Base-by-base conservation (phyloP, 2,888 invertebrate genomes). In the Molorchus minor region DNA sequence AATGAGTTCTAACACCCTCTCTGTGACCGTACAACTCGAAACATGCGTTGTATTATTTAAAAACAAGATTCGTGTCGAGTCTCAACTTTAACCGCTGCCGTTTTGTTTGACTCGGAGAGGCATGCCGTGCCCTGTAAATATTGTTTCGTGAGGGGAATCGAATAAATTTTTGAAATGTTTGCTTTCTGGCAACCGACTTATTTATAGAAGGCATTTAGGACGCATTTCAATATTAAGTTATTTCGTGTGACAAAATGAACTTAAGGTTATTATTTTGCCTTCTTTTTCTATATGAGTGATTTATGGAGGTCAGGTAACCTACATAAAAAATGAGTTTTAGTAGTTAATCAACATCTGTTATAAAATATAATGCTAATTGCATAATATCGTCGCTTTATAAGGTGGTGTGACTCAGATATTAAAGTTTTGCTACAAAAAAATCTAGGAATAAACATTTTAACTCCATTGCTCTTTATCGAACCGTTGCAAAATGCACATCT, bases 121-220 rank as follows among this genome's bases (percentile, higher is more conserved):
- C 53, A 40, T 40, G 58, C 29, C 46, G 41, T 40, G 38, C 36
- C 29, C 38, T 29, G 51, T 57, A 57, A 57, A 53, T 60, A 51
- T n/a, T 7, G 52, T 53, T 40, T 56, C 56, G 56, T 45, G 38
- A 30, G 52, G 40, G 44, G 53, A 56, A 54, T 54, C 53, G 53
- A 56, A 43, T 56, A 44, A 36, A 53, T 61, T 49, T 53, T 43
- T 17, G 21, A 47, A 53, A 53, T 52, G 56, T 60, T 58, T 52
- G 30, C 52, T 19, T 20, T 5, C 29, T 17, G 16, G 41, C 29
- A 17, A 41, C 30, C 13, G 30, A 21, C 29, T 36, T 52, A 25
- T 46, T 46, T 46, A 35, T 16, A 33, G 15, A 12, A 46, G 15
- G 33, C 33, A 12, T 33, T 33, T 33, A 33, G 33, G 12, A 3